Evolutionary conservation across 2,888 invertebrate species (phyloP).

Genomic region (Ctena decussata): DNA sequence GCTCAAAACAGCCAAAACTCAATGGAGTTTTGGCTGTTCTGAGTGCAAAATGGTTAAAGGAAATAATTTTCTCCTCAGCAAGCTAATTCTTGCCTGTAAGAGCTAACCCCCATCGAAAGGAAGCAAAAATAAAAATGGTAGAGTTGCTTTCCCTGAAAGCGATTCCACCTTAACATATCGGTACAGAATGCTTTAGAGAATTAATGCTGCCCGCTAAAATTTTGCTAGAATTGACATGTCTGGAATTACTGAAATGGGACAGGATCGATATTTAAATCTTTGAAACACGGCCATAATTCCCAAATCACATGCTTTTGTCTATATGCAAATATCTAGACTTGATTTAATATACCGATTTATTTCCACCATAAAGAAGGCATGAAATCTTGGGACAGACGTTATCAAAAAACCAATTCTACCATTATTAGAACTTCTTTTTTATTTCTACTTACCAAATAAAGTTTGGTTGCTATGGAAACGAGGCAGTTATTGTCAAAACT

Average conservation of each 20-base stretch:
- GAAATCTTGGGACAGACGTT: constrained; percentile 12
- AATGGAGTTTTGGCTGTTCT: too few relatives aligned
- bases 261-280: constrained; percentile 8
- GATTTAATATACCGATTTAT: constrained; percentile 12
- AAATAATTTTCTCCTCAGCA: too few relatives aligned
- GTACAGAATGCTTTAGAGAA: background rate
- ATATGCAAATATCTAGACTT: constrained; percentile 16
- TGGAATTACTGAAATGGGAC: background rate
- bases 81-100: too few relatives aligned
- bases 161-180: too few relatives aligned
- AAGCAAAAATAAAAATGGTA: too few relatives aligned
- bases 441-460: constrained; percentile 17
- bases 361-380: constrained; percentile 11
- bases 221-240: background rate
- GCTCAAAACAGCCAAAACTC: too few relatives aligned
- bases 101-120: too few relatives aligned
- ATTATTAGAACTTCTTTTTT: constrained; percentile 11
- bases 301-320: constrained; percentile 17
- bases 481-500: constrained; percentile 12
- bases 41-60: too few relatives aligned
- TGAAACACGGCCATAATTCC: constrained; percentile 9
- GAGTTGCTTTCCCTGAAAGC: too few relatives aligned
- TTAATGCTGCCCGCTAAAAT: background rate
- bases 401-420: constrained; percentile 14
- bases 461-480: constrained; percentile 1